Evolutionary conservation across 2,113 vertebrate species (phyloP).

Genomic region (Perca fluviatilis): DNA sequence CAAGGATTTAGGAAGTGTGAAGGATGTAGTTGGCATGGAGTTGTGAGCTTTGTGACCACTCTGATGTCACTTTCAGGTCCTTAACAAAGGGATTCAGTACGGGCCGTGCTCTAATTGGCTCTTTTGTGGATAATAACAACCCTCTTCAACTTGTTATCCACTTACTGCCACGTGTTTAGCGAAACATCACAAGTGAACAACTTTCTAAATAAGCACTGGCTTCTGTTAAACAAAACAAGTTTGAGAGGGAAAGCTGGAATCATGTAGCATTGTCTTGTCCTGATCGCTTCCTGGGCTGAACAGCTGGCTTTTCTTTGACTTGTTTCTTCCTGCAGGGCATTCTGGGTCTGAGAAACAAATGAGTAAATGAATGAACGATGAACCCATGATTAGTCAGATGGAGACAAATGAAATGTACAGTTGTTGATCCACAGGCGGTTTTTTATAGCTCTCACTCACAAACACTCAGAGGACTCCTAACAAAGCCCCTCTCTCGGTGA

Average conservation of each 20-base stretch:
- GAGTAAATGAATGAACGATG: constrained; percentile 30
- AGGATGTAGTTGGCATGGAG: constrained; percentile 1
- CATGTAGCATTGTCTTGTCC: neutral
- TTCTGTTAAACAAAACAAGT: neutral
- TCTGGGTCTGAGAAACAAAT: constrained; percentile 20
- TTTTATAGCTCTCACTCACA: constrained; percentile 40
- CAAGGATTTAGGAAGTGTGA: constrained; percentile 6
- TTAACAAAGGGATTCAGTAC: constrained; percentile 3
- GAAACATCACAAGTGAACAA: constrained; percentile 8
- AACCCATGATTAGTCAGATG: constrained; percentile 41
- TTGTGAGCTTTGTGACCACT: constrained; percentile 32
- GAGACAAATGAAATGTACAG: constrained; percentile 44
- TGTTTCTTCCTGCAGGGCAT: neutral
- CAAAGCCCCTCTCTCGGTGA: constrained; percentile 67
- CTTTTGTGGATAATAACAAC: constrained; percentile 37
- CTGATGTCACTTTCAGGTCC: constrained; percentile 32
- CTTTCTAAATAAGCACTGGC: neutral
- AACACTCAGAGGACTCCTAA: constrained; percentile 60
- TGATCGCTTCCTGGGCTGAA: neutral
- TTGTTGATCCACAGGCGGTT: constrained; percentile 51
- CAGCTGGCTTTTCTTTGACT: constrained; percentile 6
- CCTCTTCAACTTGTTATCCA: constrained; percentile 26
- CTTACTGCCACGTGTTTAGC: constrained; percentile 16
- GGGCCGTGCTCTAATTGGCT: constrained; percentile 12
- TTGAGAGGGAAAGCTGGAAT: neutral